A percentile compares a stretch with the other conserved stretches of the same genome.
Evolutionary conservation across 2,113 vertebrate genomes (phyloP).

Genomic region (Astur gentilis): DNA sequence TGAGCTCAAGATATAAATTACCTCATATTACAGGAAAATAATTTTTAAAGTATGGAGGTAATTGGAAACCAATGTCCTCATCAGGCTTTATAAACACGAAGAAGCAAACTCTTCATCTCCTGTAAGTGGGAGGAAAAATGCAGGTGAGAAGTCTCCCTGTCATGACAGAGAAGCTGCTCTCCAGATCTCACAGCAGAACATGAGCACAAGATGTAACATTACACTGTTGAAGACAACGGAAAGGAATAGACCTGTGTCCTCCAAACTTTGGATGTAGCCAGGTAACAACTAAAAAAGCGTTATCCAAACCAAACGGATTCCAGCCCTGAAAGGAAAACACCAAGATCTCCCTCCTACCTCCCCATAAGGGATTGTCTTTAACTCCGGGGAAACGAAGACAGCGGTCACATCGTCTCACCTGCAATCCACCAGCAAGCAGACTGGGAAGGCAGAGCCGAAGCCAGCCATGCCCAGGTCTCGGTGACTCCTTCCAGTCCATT

Average conservation of each 20-base stretch:
- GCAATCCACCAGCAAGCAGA: background rate
- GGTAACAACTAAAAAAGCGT: background rate
- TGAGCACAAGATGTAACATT: background rate
- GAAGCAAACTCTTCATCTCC: background rate
- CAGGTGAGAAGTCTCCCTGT: background rate
- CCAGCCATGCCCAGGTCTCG: fast-evolving
- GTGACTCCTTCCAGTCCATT: background rate
- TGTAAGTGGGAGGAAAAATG: background rate
- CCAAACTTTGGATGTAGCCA: background rate
- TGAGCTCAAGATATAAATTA: background rate
- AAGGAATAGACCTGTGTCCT: background rate
- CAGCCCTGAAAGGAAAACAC: background rate
- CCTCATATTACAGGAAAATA: background rate
- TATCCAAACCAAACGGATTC: background rate
- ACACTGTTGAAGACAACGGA: background rate
- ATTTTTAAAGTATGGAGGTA: background rate
- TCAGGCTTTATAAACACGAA: background rate
- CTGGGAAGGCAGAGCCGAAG: background rate
- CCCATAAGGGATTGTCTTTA: background rate
- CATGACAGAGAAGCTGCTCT: background rate
- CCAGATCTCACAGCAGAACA: background rate
- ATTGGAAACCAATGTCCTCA: background rate
- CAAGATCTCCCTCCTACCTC: background rate
- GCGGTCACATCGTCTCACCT: background rate
- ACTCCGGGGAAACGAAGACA: background rate